Base-by-base conservation (phyloP, 2,888 invertebrate genomes). In the Cheilosia urbana region DNA sequence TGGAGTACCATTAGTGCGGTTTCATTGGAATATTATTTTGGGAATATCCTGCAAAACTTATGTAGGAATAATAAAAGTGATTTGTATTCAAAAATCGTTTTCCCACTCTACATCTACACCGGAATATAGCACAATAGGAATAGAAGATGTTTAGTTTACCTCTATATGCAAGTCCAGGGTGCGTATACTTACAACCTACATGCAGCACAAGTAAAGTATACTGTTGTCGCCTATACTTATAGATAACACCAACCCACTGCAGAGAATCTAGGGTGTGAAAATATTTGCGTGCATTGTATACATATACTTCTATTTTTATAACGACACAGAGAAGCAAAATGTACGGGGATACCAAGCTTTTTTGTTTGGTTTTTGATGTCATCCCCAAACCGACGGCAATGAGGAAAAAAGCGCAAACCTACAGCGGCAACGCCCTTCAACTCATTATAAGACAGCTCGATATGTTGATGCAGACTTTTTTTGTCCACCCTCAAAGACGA, bases 1-100 rank as follows among this genome's bases (percentile, higher is more conserved):
- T 75, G 2, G 62, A 72, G 71, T 58, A 62, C 65, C 71, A 71
- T 85, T 80, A 75, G 80, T 80, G 68, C 66, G 62, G 68, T 72
- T 72, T 66, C 37, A 72, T 76, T 77, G 76, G 51, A 77, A 72
- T 81, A 72, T 81, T 85, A 85, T 81, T 81, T 72, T 76, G 57
- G 60, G 57, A 80, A 76, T 45, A 80, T 81, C 75, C 68, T 72
- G 57, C 75, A 42, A 47, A 76, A 72, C 66, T 72, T 76, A 57
- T 57, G 66, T 1, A 40, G 66, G 81, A 76, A 77, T 85, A 85
- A 85, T 81, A 72, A 81, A 68, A 77, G 85, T 73, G 62, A 85
- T 85, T 85, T 85, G 81, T 81, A 85, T 85, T 85, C 85, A 72
- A 58, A 45, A 72, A 58, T 30, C 57, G 81, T 85, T 81, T 77